These are phyloP conservation scores for Drosophila rubida DNA, from an alignment of 2,888 invertebrate species.

Conservation along the genomic window DNA sequence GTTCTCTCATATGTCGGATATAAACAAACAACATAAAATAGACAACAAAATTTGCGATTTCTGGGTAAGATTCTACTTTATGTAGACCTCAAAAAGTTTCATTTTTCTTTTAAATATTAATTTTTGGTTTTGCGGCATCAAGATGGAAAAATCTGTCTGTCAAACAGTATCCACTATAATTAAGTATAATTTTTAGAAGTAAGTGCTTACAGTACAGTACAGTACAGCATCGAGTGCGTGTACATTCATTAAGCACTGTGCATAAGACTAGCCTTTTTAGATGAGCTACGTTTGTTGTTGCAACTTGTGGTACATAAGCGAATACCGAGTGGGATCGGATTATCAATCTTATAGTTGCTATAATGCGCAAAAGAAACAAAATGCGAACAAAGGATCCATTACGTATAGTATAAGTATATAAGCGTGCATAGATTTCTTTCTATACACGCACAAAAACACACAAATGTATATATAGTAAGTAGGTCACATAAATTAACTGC, in stretches of 20 bases:
- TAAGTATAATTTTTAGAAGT: neutral
- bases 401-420: neutral
- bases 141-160: neutral
- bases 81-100: neutral
- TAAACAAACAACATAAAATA: neutral
- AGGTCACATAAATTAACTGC: slow-evolving; percentile 5
- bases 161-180: neutral
- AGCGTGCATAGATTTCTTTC: neutral
- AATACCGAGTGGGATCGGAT: slow-evolving; percentile 18
- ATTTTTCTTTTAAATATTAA: too few relatives aligned
- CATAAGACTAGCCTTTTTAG: slow-evolving; percentile 14
- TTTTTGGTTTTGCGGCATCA: neutral
- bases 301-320: slow-evolving; percentile 11
- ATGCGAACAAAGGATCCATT: neutral
- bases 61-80: neutral
- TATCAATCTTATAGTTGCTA: slow-evolving; percentile 8
- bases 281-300: slow-evolving; percentile 19
- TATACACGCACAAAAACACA: neutral
- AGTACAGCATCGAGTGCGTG: too few relatives aligned
- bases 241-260: slow-evolving; percentile 4
- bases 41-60: neutral
- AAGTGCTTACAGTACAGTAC: slow-evolving; percentile 3
- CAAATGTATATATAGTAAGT: neutral
- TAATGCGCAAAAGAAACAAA: slow-evolving; percentile 2
- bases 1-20: neutral